Percentiles rank a stretch among this genome's conserved stretches.
Evolutionary conservation across 2,888 invertebrate genomes (phyloP).

Genomic region (Mactromeris polynyma): DNA sequence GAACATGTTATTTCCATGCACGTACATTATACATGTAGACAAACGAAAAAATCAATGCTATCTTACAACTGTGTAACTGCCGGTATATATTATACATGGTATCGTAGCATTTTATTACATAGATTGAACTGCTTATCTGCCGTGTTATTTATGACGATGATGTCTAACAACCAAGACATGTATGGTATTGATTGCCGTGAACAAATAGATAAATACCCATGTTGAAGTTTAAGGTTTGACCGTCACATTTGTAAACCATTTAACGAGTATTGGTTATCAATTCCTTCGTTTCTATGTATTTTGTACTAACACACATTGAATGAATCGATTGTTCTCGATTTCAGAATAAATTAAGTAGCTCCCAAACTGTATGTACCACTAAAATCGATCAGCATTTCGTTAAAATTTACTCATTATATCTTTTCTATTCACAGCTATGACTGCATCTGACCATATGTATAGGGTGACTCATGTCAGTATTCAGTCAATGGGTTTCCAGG

Average conservation of each 20-base stretch:
- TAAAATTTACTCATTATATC: too few relatives aligned
- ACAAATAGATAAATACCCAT: background rate
- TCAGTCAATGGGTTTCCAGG: background rate
- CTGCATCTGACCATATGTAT: background rate
- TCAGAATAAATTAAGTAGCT: too few relatives aligned
- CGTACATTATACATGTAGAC: background rate
- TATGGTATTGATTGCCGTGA: background rate
- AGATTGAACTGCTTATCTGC: background rate
- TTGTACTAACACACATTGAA: too few relatives aligned
- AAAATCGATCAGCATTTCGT: too few relatives aligned
- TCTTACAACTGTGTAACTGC: background rate
- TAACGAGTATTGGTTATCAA: background rate
- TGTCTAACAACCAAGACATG: background rate
- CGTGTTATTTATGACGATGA: background rate
- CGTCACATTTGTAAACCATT: background rate
- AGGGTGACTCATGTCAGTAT: background rate
- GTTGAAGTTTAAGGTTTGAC: background rate
- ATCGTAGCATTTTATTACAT: background rate
- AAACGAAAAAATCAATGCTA: background rate
- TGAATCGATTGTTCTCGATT: too few relatives aligned
- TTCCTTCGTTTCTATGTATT: background rate
- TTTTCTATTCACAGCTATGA: background rate
- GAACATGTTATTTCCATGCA: background rate
- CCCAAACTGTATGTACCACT: too few relatives aligned
- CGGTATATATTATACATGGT: background rate